Conservation (phyloP, 1,140 invertebrate species). For the Halictus rubicundus region DNA sequence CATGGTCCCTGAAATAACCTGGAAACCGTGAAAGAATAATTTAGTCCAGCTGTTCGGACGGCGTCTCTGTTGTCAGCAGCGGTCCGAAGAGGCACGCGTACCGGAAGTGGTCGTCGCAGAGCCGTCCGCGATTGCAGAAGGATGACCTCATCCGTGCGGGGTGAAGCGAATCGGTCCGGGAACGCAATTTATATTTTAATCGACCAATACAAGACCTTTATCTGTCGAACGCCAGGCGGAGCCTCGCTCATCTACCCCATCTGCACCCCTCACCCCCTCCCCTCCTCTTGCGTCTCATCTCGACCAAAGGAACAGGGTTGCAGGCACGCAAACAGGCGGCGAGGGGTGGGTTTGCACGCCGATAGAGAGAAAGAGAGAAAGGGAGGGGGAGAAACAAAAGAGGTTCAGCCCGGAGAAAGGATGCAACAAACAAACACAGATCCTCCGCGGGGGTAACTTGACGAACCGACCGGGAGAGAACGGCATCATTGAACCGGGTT, state of each 20-base stretch:
- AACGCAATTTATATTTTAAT: conserved; percentile 51
- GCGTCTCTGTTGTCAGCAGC: no score
- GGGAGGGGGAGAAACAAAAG: no score
- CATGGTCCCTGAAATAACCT: no score
- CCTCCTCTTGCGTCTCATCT: background rate
- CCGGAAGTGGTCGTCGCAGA: background rate
- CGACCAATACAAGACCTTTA: conserved; percentile 34
- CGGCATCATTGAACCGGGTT: conserved; percentile 4
- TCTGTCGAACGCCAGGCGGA: conserved; percentile 44
- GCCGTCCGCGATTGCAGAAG: background rate
- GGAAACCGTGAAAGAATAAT: no score
- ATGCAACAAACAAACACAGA: background rate
- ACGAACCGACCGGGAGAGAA: background rate
- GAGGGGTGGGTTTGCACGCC: background rate
- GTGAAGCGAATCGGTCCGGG: background rate
- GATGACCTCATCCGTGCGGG: conserved; percentile 14
- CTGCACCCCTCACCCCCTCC: no score
- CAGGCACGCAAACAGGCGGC: background rate
- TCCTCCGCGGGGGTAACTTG: background rate
- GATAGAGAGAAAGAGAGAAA: no score
- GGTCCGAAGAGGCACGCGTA: background rate
- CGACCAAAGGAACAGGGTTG: background rate
- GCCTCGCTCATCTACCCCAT: conserved; percentile 23
- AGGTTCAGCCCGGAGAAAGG: no score
- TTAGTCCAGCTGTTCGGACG: no score